A percentile compares a stretch with the other conserved stretches of the same genome.
phyloP scores from a whole-genome alignment of 1,140 invertebrate species.

The Lepidostoma basale region DNA sequence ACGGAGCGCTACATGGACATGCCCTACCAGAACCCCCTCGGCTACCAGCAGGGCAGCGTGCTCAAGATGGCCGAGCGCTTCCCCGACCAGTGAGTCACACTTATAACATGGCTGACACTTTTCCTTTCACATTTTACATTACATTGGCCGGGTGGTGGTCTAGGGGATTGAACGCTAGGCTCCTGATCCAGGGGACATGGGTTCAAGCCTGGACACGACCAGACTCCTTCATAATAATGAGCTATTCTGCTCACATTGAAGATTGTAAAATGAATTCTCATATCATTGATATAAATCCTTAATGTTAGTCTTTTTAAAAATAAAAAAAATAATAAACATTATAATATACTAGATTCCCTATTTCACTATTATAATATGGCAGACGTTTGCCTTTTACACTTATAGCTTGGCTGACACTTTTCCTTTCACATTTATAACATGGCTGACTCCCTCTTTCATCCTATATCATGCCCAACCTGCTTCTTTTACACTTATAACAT shows the following conservation, averaged over 20 bases:
- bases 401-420: too few relatives aligned
- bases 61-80: constrained; percentile 78
- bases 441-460: too few relatives aligned
- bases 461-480: too few relatives aligned
- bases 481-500: too few relatives aligned
- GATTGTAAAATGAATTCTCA: background rate
- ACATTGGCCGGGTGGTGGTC: too few relatives aligned
- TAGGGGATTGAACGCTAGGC: too few relatives aligned
- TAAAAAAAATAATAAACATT: too few relatives aligned
- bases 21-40: constrained; percentile 62
- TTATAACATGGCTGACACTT: background rate
- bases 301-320: too few relatives aligned
- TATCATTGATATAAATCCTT: too few relatives aligned
- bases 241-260: background rate
- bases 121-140: background rate
- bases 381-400: background rate
- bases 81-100: constrained; percentile 81
- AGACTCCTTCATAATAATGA: background rate
- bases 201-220: background rate
- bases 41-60: constrained; percentile 52
- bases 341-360: too few relatives aligned
- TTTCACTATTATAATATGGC: background rate
- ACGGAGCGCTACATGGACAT: constrained; percentile 97
- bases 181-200: too few relatives aligned
- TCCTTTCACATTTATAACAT: constrained; percentile 21